Conservation (phyloP, 2,113 vertebrate genomes). For the Tympanuchus pallidicinctus region DNA sequence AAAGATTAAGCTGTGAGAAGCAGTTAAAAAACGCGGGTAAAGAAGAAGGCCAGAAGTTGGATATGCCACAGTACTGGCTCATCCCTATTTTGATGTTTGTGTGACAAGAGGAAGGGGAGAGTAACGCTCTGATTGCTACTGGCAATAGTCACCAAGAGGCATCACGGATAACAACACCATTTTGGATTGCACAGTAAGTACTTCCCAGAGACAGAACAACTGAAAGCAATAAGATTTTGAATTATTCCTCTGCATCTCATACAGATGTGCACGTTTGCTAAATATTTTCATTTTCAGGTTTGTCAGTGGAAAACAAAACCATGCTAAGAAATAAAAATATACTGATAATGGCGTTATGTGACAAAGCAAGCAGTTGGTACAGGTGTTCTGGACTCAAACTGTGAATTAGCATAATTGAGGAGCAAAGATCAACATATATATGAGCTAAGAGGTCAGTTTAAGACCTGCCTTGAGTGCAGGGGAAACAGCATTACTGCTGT, state of each 20-base stretch:
- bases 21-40: not conserved
- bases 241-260: not conserved
- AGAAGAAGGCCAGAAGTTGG: not conserved
- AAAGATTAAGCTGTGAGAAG: not conserved
- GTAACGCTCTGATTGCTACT: not conserved
- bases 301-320: too few species aligned
- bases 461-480: not conserved
- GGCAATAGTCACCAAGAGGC: not conserved
- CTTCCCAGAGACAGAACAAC: not conserved
- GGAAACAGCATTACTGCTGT: not conserved
- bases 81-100: not conserved
- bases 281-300: not conserved
- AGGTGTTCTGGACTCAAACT: not conserved
- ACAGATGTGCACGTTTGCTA: not conserved
- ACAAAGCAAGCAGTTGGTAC: not conserved
- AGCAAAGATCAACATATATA: not conserved
- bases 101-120: not conserved
- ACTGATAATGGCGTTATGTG: not conserved
- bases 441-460: not conserved
- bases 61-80: not conserved
- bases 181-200: not conserved
- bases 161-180: not conserved
- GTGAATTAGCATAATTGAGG: not conserved
- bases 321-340: not conserved
- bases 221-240: not conserved